Conservation (phyloP, 2,797 vertebrate genomes). For the Chaetodon trifasciatus region DNA sequence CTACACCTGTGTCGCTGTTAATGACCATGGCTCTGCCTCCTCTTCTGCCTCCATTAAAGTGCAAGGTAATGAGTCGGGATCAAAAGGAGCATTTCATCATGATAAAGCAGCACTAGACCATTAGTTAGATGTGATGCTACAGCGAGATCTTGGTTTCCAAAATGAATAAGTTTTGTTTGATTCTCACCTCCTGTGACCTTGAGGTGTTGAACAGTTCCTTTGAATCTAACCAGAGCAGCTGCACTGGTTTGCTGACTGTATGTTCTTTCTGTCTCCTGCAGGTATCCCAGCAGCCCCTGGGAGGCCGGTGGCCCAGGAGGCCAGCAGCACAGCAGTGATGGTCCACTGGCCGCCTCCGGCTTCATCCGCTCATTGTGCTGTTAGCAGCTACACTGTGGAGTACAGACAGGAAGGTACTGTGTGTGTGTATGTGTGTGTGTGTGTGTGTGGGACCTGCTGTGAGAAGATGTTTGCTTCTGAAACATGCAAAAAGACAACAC, state of each 20-base stretch:
- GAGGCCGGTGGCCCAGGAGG: conserved; percentile 95
- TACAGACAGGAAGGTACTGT: conserved; percentile 94
- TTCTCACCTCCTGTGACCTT: background rate
- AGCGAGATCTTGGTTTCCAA: background rate
- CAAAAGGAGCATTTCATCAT: background rate
- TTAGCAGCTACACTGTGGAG: conserved; percentile 96
- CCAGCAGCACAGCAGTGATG: conserved; percentile 93
- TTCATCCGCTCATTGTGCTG: conserved; percentile 93
- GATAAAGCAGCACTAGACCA: background rate
- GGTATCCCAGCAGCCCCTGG: conserved; percentile 96
- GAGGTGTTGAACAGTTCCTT: background rate
- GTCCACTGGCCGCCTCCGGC: conserved; percentile 95
- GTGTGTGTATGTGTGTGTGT: conserved; percentile 74
- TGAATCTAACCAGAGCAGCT: background rate
- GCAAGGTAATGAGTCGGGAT: conserved; percentile 87
- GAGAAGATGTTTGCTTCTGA: background rate
- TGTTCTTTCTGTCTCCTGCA: conserved; percentile 62
- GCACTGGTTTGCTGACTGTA: background rate
- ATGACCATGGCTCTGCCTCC: conserved; percentile 92
- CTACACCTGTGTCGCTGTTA: conserved; percentile 95
- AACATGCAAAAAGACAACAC: background rate
- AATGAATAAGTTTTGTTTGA: background rate
- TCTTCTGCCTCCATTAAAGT: conserved; percentile 98
- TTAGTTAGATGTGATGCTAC: background rate
- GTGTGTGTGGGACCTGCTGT: background rate